Conservation (phyloP, 2,888 invertebrate species). For the Pyralis farinalis region DNA sequence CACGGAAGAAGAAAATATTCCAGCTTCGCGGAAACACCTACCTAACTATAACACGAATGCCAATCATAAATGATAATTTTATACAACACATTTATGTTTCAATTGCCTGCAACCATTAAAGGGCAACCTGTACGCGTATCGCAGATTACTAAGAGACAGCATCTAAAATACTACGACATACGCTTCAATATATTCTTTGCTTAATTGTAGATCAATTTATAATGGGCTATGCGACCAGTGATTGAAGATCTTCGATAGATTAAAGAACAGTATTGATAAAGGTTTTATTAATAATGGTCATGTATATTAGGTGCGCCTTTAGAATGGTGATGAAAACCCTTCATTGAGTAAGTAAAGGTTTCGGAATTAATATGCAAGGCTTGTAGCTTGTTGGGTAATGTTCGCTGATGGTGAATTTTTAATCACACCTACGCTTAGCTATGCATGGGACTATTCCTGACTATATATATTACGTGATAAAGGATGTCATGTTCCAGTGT, state of each 20-base stretch:
- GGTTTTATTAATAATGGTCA: conserved; percentile 2
- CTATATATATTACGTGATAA: neutral
- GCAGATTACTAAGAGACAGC: conserved; percentile 21
- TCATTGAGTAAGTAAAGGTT: conserved; percentile 7
- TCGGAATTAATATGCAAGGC: conserved; percentile 32
- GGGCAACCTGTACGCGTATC: conserved; percentile 35
- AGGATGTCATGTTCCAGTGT: no score
- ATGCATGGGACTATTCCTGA: conserved; percentile 13
- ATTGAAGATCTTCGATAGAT: conserved; percentile 7
- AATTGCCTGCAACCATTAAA: conserved; percentile 24
- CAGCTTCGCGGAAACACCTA: no score
- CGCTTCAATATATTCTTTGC: no score
- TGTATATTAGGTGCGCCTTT: neutral
- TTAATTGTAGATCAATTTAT: no score
- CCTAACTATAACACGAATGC: neutral
- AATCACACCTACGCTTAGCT: conserved; percentile 25
- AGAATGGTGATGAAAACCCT: conserved; percentile 4
- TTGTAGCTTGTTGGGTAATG: conserved; percentile 37
- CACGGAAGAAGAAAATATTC: no score
- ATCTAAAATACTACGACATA: no score
- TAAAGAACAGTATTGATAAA: neutral
- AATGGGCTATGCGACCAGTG: conserved; percentile 14
- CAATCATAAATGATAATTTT: conserved; percentile 3
- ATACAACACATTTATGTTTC: conserved; percentile 5
- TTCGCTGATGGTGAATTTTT: conserved; percentile 29